These are phyloP conservation scores for Drosophila gaucha DNA, from an alignment of 2,888 invertebrate genomes.

Conservation along the genomic window DNA sequence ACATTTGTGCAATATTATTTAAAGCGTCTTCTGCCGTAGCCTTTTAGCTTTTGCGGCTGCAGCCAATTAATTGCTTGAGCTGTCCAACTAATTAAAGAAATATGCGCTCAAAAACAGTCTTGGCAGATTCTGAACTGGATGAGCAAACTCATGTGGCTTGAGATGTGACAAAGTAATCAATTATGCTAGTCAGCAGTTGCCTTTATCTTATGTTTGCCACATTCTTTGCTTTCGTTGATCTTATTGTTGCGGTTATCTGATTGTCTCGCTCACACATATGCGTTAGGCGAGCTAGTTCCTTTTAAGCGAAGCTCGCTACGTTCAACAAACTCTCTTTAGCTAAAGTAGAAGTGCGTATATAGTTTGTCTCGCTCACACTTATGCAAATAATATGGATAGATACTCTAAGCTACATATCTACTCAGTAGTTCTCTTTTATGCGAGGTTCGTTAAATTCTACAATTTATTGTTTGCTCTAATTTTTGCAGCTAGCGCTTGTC, in stretches of 20 bases:
- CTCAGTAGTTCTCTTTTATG: too few relatives aligned
- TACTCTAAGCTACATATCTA: too few relatives aligned
- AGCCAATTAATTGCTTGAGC: slow-evolving; percentile 48
- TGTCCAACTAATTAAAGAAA: slow-evolving; percentile 70
- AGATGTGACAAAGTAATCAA: slow-evolving; percentile 5
- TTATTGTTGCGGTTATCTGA: background rate
- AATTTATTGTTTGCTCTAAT: too few relatives aligned
- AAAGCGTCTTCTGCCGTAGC: slow-evolving; percentile 49
- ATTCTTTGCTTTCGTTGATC: background rate
- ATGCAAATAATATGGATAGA: too few relatives aligned
- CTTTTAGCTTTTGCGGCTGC: slow-evolving; percentile 55
- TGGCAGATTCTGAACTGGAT: slow-evolving; percentile 3
- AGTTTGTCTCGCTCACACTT: too few relatives aligned
- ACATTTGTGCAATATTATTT: slow-evolving; percentile 79
- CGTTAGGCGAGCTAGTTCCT: too few relatives aligned
- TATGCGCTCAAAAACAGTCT: slow-evolving; percentile 70
- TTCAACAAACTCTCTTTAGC: too few relatives aligned
- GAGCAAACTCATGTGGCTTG: background rate
- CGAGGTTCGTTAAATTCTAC: too few relatives aligned
- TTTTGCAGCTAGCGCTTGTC: too few relatives aligned
- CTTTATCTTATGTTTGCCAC: background rate
- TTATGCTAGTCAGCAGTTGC: slow-evolving; percentile 3
- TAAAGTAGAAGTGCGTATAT: too few relatives aligned
- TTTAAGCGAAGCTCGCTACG: too few relatives aligned
- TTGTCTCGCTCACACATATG: background rate